A percentile compares a stretch with the other conserved stretches of the same genome.
Conservation (phyloP, 2,888 invertebrate genomes). For the Lasioglossum figueresi region DNA sequence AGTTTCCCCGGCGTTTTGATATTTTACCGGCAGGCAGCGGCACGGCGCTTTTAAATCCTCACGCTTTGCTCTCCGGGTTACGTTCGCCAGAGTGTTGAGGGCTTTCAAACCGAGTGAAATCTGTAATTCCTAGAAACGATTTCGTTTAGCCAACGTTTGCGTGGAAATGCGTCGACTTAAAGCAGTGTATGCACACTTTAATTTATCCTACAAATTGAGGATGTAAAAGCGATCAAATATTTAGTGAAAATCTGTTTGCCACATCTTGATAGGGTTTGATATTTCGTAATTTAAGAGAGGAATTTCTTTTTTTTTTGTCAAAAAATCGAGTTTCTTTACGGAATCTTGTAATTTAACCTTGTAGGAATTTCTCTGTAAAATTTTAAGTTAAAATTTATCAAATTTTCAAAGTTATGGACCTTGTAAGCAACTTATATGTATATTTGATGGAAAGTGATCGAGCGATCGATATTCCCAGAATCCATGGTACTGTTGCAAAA, state of each 20-base stretch:
- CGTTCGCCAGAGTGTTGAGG: slow-evolving; percentile 4
- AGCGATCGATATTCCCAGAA: too few relatives aligned
- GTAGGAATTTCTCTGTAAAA: too few relatives aligned
- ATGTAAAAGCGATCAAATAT: not conserved
- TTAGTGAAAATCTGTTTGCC: not conserved
- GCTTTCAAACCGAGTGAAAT: not conserved
- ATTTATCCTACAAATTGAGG: not conserved
- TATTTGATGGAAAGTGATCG: too few relatives aligned
- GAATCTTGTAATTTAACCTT: too few relatives aligned
- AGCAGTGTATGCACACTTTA: not conserved
- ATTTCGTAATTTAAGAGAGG: not conserved
- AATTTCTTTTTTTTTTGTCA: too few relatives aligned
- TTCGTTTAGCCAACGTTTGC: not conserved
- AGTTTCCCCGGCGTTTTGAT: slow-evolving; percentile 35
- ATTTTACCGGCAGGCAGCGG: not conserved
- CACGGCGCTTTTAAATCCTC: slow-evolving; percentile 20
- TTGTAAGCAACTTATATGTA: too few relatives aligned
- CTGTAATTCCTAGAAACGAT: not conserved
- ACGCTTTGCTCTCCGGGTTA: slow-evolving; percentile 1
- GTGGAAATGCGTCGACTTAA: not conserved
- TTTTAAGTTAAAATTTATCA: too few relatives aligned
- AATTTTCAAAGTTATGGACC: too few relatives aligned
- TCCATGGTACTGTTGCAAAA: too few relatives aligned
- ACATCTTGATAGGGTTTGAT: not conserved
- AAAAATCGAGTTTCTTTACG: too few relatives aligned